Percentiles rank a stretch among this genome's conserved stretches.
Evolutionary conservation across 2,888 invertebrate genomes (phyloP).

Genomic region (Phaonia tiefii): DNA sequence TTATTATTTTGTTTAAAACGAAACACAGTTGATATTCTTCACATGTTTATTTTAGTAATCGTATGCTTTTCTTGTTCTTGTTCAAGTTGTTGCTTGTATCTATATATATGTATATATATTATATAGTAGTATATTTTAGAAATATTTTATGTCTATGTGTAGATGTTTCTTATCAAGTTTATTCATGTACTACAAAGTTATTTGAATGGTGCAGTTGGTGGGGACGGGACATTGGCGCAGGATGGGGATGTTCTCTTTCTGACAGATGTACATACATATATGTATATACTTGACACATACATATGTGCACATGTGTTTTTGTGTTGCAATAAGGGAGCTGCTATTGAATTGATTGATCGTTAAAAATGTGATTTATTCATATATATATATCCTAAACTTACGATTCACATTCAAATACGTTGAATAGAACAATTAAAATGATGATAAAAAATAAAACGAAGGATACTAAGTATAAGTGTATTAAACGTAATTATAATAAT

Average conservation of each 20-base stretch:
- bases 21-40: slow-evolving; percentile 66
- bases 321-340: slow-evolving; percentile 51
- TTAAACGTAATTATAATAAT: slow-evolving; percentile 44
- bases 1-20: slow-evolving; percentile 62
- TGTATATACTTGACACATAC: slow-evolving; percentile 39
- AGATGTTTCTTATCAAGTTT: slow-evolving; percentile 47
- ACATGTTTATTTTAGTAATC: slow-evolving; percentile 47
- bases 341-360: slow-evolving; percentile 43
- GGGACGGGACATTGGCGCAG: not conserved
- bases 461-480: slow-evolving; percentile 28
- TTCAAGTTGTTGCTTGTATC: slow-evolving; percentile 40
- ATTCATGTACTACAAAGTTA: slow-evolving; percentile 64
- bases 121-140: slow-evolving; percentile 63
- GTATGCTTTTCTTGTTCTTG: slow-evolving; percentile 53
- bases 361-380: slow-evolving; percentile 59
- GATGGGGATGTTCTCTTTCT: slow-evolving; percentile 30
- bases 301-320: no score
- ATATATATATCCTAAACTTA: slow-evolving; percentile 65
- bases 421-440: slow-evolving; percentile 53
- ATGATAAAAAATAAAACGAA: slow-evolving; percentile 49
- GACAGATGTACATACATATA: slow-evolving; percentile 34
- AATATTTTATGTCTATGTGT: slow-evolving; percentile 55
- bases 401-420: slow-evolving; percentile 66
- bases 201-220: slow-evolving; percentile 33
- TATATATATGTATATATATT: slow-evolving; percentile 46